Conservation (phyloP, 2,888 invertebrate species). For the Gortyna flavago region DNA sequence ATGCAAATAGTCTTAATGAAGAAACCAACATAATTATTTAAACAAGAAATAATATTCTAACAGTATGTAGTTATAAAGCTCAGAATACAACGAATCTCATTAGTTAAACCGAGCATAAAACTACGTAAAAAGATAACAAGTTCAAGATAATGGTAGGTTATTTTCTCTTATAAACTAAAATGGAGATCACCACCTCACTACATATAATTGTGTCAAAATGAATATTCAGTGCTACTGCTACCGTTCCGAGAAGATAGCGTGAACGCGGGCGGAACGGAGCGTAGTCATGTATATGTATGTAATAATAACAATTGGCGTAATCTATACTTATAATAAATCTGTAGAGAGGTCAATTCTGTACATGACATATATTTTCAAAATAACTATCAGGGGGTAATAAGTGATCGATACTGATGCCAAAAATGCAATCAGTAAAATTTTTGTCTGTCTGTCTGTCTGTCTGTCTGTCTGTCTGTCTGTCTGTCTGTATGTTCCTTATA, state of each 20-base stretch:
- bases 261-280: constrained; percentile 41
- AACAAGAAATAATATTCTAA: constrained; percentile 4
- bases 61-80: constrained; percentile 20
- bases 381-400: no score
- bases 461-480: no score
- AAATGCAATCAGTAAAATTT: no score
- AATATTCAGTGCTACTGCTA: constrained; percentile 48
- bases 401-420: no score
- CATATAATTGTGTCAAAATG: constrained; percentile 50
- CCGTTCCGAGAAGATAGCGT: constrained; percentile 24
- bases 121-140: constrained; percentile 34
- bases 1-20: background rate
- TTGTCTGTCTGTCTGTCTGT: no score
- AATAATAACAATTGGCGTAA: constrained; percentile 52
- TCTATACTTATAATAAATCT: no score
- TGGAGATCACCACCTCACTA: constrained; percentile 39
- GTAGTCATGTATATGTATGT: constrained; percentile 38
- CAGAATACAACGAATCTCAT: constrained; percentile 12
- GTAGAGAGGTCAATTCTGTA: no score
- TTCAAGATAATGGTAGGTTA: constrained; percentile 26
- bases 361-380: no score
- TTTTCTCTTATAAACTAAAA: constrained; percentile 36
- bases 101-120: constrained; percentile 49
- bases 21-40: background rate
- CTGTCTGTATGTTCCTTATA: no score